phyloP scores from a whole-genome alignment of 2,797 vertebrate species.

The Falco columbarius region DNA sequence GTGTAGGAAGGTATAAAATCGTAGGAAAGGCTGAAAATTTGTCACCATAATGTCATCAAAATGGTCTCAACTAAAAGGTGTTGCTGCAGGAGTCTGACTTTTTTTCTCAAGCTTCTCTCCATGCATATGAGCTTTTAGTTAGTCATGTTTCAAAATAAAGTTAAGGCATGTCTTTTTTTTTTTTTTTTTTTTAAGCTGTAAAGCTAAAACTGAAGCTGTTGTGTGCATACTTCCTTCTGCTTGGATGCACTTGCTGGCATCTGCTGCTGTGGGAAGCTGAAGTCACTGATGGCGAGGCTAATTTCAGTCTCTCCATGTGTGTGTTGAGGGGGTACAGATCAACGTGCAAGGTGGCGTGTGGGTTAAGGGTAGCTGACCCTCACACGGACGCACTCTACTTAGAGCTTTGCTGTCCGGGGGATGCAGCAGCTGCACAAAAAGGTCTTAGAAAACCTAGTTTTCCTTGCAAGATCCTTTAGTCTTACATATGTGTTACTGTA shows the following conservation, averaged over 20 bases:
- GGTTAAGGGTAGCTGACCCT: background rate
- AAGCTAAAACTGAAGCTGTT: constrained; percentile 28
- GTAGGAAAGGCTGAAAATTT: constrained; percentile 24
- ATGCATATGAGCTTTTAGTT: background rate
- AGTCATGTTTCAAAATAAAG: constrained; percentile 18
- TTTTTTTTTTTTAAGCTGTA: background rate
- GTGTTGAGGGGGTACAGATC: background rate
- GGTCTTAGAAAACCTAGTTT: background rate
- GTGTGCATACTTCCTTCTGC: background rate
- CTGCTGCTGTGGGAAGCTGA: constrained; percentile 1
- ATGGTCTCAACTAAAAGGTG: background rate
- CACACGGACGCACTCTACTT: background rate
- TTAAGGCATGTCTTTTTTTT: background rate
- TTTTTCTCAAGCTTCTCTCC: background rate
- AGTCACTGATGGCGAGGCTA: background rate
- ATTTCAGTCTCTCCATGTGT: background rate
- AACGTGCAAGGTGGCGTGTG: background rate
- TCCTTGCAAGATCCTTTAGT: background rate
- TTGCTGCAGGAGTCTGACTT: constrained; percentile 12
- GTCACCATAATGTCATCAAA: background rate
- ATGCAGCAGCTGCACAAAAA: background rate
- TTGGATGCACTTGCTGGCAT: background rate
- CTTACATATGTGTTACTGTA: background rate
- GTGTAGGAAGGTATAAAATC: constrained; percentile 42
- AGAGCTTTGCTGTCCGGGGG: background rate